These are phyloP conservation scores for Sitobion miscanthi DNA, from an alignment of 1,140 invertebrate genomes.

Conservation along the genomic window DNA sequence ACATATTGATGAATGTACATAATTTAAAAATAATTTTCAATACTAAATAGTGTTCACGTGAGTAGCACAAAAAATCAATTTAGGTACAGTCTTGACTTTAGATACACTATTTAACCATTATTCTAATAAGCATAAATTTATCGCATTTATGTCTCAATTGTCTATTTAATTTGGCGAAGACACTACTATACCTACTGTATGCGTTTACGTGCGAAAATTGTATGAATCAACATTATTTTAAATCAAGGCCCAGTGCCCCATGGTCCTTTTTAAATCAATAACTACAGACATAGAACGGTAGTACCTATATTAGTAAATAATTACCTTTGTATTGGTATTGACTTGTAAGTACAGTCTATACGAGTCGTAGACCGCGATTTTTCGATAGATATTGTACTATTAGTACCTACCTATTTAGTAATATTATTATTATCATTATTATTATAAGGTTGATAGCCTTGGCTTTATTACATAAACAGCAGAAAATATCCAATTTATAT, in stretches of 20 bases:
- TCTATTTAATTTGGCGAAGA: not conserved
- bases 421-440: not conserved
- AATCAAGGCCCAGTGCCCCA: not conserved
- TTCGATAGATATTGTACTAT: not conserved
- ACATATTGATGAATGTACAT: not conserved
- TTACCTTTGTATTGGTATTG: not conserved
- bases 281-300: not conserved
- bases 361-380: not conserved
- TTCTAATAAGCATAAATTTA: not conserved
- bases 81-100: not conserved
- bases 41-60: not conserved
- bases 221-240: not conserved
- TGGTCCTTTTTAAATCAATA: not conserved
- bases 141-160: not conserved
- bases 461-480: not conserved
- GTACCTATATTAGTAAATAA: not conserved
- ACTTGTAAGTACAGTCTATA: not conserved
- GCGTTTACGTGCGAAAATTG: not conserved
- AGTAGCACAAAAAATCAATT: not conserved
- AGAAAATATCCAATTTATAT: not conserved
- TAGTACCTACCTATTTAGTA: not conserved
- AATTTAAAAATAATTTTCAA: constrained; percentile 5
- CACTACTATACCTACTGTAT: not conserved
- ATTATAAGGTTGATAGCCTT: not conserved
- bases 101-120: not conserved